Evolutionary conservation across 1,140 invertebrate genomes (phyloP).

Genomic region (Sitobion miscanthi): DNA sequence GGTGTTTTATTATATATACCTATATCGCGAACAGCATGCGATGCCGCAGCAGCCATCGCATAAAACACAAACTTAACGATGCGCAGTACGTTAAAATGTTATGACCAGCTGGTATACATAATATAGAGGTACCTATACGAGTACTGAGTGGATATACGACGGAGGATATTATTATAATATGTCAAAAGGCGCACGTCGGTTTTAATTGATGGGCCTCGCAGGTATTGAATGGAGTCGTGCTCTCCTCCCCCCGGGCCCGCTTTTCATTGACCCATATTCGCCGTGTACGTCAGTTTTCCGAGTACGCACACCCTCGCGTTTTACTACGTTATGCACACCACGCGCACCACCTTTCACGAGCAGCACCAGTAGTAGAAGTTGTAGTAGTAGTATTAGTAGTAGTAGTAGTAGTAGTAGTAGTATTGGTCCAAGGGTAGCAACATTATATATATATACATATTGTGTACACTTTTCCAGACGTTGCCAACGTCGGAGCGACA

Average conservation of each 20-base stretch:
- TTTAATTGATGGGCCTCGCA: constrained; percentile 48
- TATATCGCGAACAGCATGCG: neutral
- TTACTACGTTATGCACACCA: neutral
- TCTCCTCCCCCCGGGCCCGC: neutral
- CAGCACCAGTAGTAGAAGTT: no score
- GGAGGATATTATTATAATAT: constrained; percentile 22
- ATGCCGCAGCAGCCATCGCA: neutral
- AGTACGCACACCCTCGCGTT: neutral
- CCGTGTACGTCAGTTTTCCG: neutral
- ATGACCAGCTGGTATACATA: neutral
- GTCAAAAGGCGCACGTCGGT: neutral
- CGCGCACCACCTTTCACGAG: neutral
- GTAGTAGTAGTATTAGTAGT: neutral
- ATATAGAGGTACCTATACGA: neutral
- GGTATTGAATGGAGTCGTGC: constrained; percentile 30
- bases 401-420: neutral
- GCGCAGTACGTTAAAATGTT: neutral
- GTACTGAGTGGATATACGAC: neutral
- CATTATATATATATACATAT: neutral
- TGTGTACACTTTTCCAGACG: neutral
- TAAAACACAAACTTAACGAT: constrained; percentile 6
- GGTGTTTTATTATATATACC: neutral
- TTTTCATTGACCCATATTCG: constrained; percentile 51
- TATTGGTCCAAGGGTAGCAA: neutral
- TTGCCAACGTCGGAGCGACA: neutral